These are phyloP conservation scores for Frankliniella fusca DNA, from an alignment of 2,888 invertebrate genomes.

Conservation along the genomic window DNA sequence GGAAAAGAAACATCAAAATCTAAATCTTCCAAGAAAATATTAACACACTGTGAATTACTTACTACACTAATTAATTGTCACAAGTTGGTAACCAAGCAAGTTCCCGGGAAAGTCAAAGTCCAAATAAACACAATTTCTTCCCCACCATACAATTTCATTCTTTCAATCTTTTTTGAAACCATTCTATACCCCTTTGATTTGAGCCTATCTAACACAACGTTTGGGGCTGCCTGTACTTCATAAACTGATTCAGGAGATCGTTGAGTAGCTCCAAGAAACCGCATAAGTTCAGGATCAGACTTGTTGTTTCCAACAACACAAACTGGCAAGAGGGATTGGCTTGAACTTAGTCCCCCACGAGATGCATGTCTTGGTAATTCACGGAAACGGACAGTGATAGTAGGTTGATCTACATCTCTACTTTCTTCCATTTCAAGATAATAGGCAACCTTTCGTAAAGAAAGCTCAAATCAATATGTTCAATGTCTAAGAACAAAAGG, in stretches of 20 bases:
- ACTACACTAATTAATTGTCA: neutral
- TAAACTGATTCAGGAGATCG: neutral
- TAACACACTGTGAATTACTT: neutral
- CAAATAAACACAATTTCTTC: slow-evolving; percentile 9
- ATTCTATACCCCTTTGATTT: slow-evolving; percentile 37
- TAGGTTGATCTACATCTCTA: neutral
- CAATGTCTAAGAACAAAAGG: neutral
- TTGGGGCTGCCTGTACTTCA: slow-evolving; percentile 47
- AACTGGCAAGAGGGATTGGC: neutral
- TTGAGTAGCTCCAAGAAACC: neutral
- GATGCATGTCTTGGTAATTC: neutral
- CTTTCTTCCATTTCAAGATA: neutral
- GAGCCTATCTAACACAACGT: slow-evolving; percentile 66
- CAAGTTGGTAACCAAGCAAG: slow-evolving; percentile 14
- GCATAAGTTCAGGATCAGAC: slow-evolving; percentile 12
- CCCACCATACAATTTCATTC: neutral
- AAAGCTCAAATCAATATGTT: neutral
- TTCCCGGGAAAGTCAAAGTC: neutral
- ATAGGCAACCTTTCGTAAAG: neutral
- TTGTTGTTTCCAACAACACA: neutral
- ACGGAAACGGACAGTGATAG: neutral
- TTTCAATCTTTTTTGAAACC: slow-evolving; percentile 1
- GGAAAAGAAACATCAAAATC: neutral
- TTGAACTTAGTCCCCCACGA: neutral
- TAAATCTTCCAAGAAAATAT: neutral